phyloP scores from a whole-genome alignment of 1,140 invertebrate genomes.

The Tetragonula clypearis region DNA sequence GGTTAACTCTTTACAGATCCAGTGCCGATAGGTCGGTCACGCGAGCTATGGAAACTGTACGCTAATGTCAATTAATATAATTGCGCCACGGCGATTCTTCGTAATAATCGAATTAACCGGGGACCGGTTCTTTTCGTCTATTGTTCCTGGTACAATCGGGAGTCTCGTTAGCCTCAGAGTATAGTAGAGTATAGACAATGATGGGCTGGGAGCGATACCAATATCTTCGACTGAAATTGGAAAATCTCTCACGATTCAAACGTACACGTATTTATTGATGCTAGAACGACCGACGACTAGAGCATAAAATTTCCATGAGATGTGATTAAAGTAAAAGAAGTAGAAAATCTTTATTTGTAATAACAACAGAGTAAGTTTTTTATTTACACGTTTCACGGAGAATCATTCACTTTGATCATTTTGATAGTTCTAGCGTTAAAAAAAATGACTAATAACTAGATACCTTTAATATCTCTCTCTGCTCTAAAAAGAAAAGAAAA shows the following conservation, averaged over 20 bases:
- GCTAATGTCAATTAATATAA: constrained; percentile 55
- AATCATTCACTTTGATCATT: no score
- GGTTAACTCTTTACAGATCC: constrained; percentile 50
- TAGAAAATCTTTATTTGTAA: no score
- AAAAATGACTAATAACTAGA: no score
- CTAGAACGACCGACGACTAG: no score
- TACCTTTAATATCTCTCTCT: no score
- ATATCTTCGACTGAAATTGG: not conserved
- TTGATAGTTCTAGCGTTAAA: no score
- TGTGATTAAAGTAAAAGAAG: no score
- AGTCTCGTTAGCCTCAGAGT: constrained; percentile 2
- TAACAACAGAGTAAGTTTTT: no score
- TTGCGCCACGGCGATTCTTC: not conserved
- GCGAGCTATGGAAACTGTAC: constrained; percentile 37
- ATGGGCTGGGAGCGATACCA: not conserved
- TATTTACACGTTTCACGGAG: no score
- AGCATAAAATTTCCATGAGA: no score
- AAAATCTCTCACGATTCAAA: not conserved
- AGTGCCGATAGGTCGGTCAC: constrained; percentile 42
- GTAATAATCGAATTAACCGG: constrained; percentile 35
- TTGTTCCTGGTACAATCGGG: not conserved
- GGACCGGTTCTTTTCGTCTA: not conserved
- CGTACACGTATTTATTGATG: not conserved
- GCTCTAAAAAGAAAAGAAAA: no score
- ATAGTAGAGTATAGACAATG: not conserved